Evolutionary conservation across 2,797 vertebrate species (phyloP).

Genomic region (Gymnothorax reevesii): DNA sequence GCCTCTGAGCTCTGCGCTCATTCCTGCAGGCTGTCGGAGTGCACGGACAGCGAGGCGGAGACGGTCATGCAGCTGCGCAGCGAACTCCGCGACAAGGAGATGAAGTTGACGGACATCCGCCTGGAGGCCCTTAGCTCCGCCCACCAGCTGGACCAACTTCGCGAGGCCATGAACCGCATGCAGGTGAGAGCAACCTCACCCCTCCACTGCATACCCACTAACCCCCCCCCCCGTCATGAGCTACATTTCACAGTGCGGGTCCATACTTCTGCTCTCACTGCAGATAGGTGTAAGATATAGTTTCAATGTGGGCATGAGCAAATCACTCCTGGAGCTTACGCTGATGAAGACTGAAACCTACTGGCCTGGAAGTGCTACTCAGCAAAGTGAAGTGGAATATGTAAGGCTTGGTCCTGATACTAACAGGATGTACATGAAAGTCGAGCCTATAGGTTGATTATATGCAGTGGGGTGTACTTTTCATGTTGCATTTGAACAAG

Average conservation of each 20-base stretch:
- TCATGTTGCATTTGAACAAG: not conserved
- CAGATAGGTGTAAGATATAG: not conserved
- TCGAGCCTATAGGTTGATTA: not conserved
- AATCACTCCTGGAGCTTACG: not conserved
- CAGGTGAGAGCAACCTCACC: slow-evolving; percentile 73
- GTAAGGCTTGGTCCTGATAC: not conserved
- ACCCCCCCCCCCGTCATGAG: too few species aligned
- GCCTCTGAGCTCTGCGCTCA: not conserved
- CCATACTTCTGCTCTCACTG: too few species aligned
- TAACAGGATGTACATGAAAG: not conserved
- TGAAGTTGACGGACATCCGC: slow-evolving; percentile 96
- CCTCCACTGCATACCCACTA: not conserved
- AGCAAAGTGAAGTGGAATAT: not conserved
- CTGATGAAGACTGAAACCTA: not conserved
- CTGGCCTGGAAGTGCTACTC: not conserved
- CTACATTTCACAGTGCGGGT: not conserved
- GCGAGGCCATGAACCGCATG: slow-evolving; percentile 98
- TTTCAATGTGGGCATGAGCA: not conserved
- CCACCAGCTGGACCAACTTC: slow-evolving; percentile 95
- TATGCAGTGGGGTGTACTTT: not conserved
- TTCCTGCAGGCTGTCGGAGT: slow-evolving; percentile 83
- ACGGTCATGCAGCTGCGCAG: slow-evolving; percentile 93
- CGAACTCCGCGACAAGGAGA: slow-evolving; percentile 96
- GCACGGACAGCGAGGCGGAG: slow-evolving; percentile 89
- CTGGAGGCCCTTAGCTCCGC: slow-evolving; percentile 96